phyloP scores from a whole-genome alignment of 2,797 vertebrate genomes.

The Lepus oiostolus region DNA sequence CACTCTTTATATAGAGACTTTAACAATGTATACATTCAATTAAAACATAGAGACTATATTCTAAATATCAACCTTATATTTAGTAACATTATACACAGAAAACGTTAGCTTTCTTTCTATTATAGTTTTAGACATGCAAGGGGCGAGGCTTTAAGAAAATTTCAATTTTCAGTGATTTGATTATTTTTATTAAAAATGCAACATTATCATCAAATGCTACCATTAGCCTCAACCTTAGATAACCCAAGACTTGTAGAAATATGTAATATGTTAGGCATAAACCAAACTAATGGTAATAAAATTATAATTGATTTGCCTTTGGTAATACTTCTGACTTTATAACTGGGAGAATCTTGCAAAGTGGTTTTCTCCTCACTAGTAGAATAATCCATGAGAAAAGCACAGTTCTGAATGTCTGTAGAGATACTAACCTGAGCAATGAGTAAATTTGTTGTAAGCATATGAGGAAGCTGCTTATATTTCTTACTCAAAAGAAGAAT shows the following conservation, averaged over 20 bases:
- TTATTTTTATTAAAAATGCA: conserved; percentile 62
- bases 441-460: conserved; percentile 95
- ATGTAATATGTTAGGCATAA: conserved; percentile 57
- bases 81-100: conserved; percentile 50
- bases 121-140: conserved; percentile 44
- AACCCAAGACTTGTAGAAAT: conserved; percentile 36
- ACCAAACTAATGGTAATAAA: conserved; percentile 33
- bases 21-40: conserved; percentile 37
- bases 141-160: neutral
- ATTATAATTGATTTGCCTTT: conserved; percentile 48
- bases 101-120: conserved; percentile 51
- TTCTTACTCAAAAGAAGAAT: conserved; percentile 96
- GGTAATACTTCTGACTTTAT: conserved; percentile 54
- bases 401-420: conserved; percentile 6
- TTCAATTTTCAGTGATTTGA: conserved; percentile 47
- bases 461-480: conserved; percentile 94
- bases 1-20: neutral
- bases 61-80: conserved; percentile 49
- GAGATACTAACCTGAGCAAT: conserved; percentile 94
- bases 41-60: conserved; percentile 23
- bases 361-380: neutral
- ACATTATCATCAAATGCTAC: conserved; percentile 33
- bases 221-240: conserved; percentile 60
- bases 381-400: conserved; percentile 36
- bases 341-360: conserved; percentile 52